phyloP scores from a whole-genome alignment of 2,113 vertebrate genomes.

The Heloderma charlesbogerti region DNA sequence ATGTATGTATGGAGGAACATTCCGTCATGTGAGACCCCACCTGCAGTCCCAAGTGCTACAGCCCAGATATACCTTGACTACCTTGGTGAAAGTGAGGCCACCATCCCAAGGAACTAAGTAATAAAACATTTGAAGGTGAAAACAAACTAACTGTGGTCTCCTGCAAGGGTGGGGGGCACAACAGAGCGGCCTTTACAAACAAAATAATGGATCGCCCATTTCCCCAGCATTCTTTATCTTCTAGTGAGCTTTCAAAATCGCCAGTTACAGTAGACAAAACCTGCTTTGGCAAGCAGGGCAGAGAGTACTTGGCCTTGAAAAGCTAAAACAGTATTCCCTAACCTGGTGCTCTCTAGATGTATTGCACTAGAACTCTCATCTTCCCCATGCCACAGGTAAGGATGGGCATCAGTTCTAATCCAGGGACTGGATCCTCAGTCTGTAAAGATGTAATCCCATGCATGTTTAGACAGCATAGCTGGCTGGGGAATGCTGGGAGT shows the following conservation, averaged over 20 bases:
- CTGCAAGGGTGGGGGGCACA: neutral
- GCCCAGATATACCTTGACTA: neutral
- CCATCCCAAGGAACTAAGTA: neutral
- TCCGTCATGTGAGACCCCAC: no score
- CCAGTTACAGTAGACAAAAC: neutral
- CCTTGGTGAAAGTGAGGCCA: no score
- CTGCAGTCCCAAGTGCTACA: no score
- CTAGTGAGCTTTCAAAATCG: neutral
- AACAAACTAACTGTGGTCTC: neutral
- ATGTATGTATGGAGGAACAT: no score
- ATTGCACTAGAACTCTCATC: neutral
- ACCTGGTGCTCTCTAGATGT: neutral
- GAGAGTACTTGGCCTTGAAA: conserved; percentile 1
- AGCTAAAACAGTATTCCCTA: neutral
- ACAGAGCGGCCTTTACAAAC: neutral
- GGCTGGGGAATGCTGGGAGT: no score
- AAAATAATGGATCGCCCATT: neutral
- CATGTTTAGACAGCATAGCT: no score
- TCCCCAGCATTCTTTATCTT: conserved; percentile 1
- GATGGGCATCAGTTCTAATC: no score
- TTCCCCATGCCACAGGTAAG: neutral
- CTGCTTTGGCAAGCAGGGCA: neutral
- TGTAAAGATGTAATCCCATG: no score
- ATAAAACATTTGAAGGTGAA: neutral
- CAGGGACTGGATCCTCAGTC: no score